A percentile compares a stretch with the other conserved stretches of the same genome.
Evolutionary conservation across 2,113 vertebrate species (phyloP).

Genomic region (Perca fluviatilis): DNA sequence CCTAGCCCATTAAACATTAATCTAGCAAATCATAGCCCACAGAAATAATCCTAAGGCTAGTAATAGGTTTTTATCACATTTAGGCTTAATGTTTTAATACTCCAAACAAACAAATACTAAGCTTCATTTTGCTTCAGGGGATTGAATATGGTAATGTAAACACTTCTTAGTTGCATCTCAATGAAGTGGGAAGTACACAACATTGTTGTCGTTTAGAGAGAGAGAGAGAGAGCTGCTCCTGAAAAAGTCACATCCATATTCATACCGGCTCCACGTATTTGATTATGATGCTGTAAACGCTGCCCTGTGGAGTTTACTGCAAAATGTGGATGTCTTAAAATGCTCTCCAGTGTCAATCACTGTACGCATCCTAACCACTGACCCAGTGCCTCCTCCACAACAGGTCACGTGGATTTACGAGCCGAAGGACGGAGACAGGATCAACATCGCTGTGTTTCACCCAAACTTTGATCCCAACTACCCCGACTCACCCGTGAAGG

Average conservation of each 20-base stretch:
- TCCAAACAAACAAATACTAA: conserved; percentile 69
- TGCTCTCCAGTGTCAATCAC: conserved; percentile 16
- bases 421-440: conserved; percentile 36
- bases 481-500: conserved; percentile 72
- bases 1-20: conserved; percentile 52
- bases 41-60: conserved; percentile 56
- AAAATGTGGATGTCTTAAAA: conserved; percentile 46
- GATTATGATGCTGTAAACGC: conserved; percentile 54
- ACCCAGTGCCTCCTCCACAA: conserved; percentile 5
- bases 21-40: conserved; percentile 58
- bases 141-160: conserved; percentile 69
- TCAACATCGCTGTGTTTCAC: conserved; percentile 88
- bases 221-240: conserved; percentile 14
- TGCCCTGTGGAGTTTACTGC: conserved; percentile 44
- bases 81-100: conserved; percentile 69
- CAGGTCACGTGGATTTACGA: conserved; percentile 90
- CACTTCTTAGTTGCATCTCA: conserved; percentile 67
- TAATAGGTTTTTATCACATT: conserved; percentile 70
- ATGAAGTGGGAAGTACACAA: conserved; percentile 61
- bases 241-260: conserved; percentile 72
- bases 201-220: conserved; percentile 46
- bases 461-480: conserved; percentile 82
- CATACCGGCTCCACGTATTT: conserved; percentile 60
- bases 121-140: conserved; percentile 70
- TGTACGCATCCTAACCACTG: conserved; percentile 1